Evolutionary conservation across 2,113 vertebrate species (phyloP).

Genomic region (Catagonus wagneri): DNA sequence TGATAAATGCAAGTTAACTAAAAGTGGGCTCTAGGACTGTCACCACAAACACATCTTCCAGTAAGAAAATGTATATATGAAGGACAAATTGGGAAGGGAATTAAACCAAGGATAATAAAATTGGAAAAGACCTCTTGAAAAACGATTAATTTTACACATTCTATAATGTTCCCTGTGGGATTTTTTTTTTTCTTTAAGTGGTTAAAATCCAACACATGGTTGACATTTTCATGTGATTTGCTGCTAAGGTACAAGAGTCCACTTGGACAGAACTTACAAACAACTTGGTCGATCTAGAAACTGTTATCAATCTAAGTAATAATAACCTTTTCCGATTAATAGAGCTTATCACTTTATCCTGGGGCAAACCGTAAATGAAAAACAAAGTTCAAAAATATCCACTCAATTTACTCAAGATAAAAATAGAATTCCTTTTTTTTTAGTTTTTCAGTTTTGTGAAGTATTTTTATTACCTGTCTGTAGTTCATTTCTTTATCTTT

Average conservation of each 20-base stretch:
- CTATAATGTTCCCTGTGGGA: constrained; percentile 71
- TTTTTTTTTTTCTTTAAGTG: constrained; percentile 60
- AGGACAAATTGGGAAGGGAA: constrained; percentile 73
- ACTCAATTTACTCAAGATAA: constrained; percentile 50
- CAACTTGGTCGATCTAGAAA: constrained; percentile 40
- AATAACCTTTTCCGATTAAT: constrained; percentile 74
- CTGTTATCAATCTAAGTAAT: too few species aligned
- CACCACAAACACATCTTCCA: constrained; percentile 26
- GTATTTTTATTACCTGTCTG: constrained; percentile 52
- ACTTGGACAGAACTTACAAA: constrained; percentile 63
- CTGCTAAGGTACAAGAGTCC: constrained; percentile 48
- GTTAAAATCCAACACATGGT: constrained; percentile 69
- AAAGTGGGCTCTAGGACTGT: constrained; percentile 80
- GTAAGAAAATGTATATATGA: constrained; percentile 67
- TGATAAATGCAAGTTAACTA: constrained; percentile 78
- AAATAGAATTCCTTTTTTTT: not conserved
- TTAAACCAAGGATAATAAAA: constrained; percentile 70
- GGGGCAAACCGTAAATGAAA: constrained; percentile 66
- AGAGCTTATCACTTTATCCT: constrained; percentile 69
- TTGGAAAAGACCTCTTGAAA: constrained; percentile 46
- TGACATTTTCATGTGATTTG: constrained; percentile 72
- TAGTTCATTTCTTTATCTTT: constrained; percentile 63
- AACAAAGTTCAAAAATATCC: constrained; percentile 70
- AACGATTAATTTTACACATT: constrained; percentile 65
- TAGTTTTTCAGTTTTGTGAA: constrained; percentile 37